Conservation (phyloP, 2,113 vertebrate genomes). For the Mobula hypostoma region DNA sequence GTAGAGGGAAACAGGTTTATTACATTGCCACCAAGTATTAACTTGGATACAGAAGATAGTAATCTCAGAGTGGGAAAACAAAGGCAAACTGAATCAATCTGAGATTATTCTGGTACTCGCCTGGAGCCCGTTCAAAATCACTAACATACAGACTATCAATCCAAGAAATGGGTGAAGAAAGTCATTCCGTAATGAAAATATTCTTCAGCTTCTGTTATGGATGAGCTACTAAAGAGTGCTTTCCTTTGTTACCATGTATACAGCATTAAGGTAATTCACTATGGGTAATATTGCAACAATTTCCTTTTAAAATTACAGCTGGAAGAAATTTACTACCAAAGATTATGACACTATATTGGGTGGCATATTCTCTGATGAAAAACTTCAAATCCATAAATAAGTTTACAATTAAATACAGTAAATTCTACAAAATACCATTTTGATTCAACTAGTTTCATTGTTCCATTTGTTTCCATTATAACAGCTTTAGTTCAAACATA, state of each 20-base stretch:
- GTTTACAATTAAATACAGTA: constrained; percentile 17
- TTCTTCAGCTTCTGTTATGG: not conserved
- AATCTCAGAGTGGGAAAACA: not conserved
- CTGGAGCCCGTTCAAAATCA: not conserved
- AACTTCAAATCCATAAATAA: constrained; percentile 13
- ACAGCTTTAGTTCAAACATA: constrained; percentile 3
- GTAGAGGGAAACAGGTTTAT: not conserved
- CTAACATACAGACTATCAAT: not conserved
- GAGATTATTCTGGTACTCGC: not conserved
- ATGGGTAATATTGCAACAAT: not conserved
- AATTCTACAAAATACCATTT: constrained; percentile 14
- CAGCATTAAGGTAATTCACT: not conserved
- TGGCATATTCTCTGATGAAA: not conserved
- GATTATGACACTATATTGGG: not conserved
- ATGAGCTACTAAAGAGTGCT: not conserved
- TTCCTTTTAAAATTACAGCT: constrained; percentile 27
- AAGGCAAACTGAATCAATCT: not conserved
- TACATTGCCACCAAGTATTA: not conserved
- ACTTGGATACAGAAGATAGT: not conserved
- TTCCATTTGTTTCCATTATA: not conserved
- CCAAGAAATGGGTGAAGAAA: not conserved
- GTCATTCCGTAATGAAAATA: not conserved
- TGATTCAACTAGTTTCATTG: constrained; percentile 31
- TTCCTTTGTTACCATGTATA: not conserved
- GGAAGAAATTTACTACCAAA: not conserved